These are phyloP conservation scores for Pangasius macronema DNA, from an alignment of 2,797 vertebrate genomes.

Conservation along the genomic window DNA sequence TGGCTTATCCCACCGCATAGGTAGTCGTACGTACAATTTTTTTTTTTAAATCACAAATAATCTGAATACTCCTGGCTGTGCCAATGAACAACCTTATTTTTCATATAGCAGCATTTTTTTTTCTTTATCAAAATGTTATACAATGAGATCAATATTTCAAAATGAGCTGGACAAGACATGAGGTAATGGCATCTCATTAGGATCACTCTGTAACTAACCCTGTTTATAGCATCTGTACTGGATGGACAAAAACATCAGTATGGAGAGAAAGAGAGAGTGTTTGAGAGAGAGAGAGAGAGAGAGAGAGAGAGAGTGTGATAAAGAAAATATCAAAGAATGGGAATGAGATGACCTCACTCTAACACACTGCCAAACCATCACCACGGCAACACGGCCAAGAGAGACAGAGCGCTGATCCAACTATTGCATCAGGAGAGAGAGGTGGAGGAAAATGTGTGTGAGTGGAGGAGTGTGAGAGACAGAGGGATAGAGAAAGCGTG, in stretches of 20 bases:
- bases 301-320: slow-evolving; percentile 16
- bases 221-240: slow-evolving; percentile 11
- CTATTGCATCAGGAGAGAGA: slow-evolving; percentile 57
- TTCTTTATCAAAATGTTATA: background rate
- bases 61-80: background rate
- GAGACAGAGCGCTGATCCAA: slow-evolving; percentile 58
- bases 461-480: slow-evolving; percentile 48
- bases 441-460: slow-evolving; percentile 14
- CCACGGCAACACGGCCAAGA: slow-evolving; percentile 59
- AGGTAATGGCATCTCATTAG: slow-evolving; percentile 11
- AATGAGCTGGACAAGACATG: background rate
- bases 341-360: slow-evolving; percentile 58
- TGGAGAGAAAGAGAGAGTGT: background rate
- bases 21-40: background rate
- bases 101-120: background rate
- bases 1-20: background rate
- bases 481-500: background rate
- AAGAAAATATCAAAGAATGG: slow-evolving; percentile 45
- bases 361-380: slow-evolving; percentile 55
- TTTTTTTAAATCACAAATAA: background rate
- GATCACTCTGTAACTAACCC: slow-evolving; percentile 13
- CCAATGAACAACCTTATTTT: background rate
- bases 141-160: background rate
- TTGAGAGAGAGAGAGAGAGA: slow-evolving; percentile 12
- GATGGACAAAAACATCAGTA: background rate